Evolutionary conservation across 2,113 vertebrate genomes (phyloP), one percentile per base, ranked within the genome.

Genomic region (Microtus montanus): DNA sequence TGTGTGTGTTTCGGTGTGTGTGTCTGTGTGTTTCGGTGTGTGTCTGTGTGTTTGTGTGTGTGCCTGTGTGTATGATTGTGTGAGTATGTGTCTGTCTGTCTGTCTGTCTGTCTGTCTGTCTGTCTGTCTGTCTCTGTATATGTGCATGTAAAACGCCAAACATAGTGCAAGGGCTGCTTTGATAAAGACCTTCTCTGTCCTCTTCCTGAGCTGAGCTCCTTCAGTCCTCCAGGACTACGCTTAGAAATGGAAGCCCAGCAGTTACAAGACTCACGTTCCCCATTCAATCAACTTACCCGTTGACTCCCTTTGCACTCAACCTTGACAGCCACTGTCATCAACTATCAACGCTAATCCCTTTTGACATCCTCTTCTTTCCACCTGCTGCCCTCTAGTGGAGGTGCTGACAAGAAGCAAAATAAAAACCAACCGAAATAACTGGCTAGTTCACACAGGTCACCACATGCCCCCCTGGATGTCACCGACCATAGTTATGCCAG

Each of bases 351-450:
- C 74, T 68, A 71, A 93, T 47, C 91, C 83, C 3, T 75, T 52
- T 77, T 73, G 80, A 88, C 70, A 54, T 24, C 73, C 52, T 97
- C 91, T 77, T 63, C 96, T 93, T 96, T 97, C 96, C 88, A 77
- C 96, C 94, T 97, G 92, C 96, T 95, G 97, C 97, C 97, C 97
- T 96, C 97, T 98, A 92, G 96, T 95, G 97, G 96, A 95, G 9
- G 63, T 92, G 90, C 73, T 89, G 64, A 87, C 86, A 89, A 87
- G 87, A 70, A 74, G 26, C 61, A 89, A 87, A 94, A 68, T 22
- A 44, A 70, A 19, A 70, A 63, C 30, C 26, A 5, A 10, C 5
- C 17, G 38, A 19, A 35, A 13, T 7, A 35, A n/a, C 54, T 91
- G 78, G 19, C 35, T 58, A 44, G 14, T 30, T 84, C 47, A 0